Evolutionary conservation across 2,888 invertebrate genomes (phyloP).

Genomic region (Epirrita christyi): DNA sequence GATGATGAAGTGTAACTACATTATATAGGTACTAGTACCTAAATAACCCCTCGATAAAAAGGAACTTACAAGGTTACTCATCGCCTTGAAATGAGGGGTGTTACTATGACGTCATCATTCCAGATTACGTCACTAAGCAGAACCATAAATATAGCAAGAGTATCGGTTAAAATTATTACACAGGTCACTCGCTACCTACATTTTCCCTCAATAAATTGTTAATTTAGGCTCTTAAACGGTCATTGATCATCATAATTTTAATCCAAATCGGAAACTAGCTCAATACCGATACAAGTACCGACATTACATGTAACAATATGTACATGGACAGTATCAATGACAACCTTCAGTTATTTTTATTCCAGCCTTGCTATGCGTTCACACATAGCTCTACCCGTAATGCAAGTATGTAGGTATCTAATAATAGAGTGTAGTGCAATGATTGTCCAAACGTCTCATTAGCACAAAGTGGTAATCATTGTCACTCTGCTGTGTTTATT

Average conservation of each 20-base stretch:
- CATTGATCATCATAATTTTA: too few relatives aligned
- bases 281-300: too few relatives aligned
- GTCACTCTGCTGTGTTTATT: background rate
- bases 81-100: background rate
- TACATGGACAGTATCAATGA: slow-evolving; percentile 10
- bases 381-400: slow-evolving; percentile 4
- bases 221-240: too few relatives aligned
- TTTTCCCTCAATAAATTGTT: too few relatives aligned
- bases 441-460: slow-evolving; percentile 29
- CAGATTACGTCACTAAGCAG: background rate
- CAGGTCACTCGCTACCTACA: too few relatives aligned
- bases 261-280: too few relatives aligned
- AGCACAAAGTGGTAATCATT: slow-evolving; percentile 15
- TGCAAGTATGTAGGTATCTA: slow-evolving; percentile 1
- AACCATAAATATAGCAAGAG: slow-evolving; percentile 2
- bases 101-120: slow-evolving; percentile 3
- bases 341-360: slow-evolving; percentile 19
- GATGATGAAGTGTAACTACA: too few relatives aligned
- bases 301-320: too few relatives aligned
- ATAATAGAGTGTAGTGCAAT: slow-evolving; percentile 5
- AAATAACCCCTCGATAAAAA: too few relatives aligned
- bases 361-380: slow-evolving; percentile 7
- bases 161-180: too few relatives aligned
- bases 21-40: background rate
- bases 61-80: background rate